phyloP scores from a whole-genome alignment of 2,797 vertebrate species.

The Rhinichthys osculus region DNA sequence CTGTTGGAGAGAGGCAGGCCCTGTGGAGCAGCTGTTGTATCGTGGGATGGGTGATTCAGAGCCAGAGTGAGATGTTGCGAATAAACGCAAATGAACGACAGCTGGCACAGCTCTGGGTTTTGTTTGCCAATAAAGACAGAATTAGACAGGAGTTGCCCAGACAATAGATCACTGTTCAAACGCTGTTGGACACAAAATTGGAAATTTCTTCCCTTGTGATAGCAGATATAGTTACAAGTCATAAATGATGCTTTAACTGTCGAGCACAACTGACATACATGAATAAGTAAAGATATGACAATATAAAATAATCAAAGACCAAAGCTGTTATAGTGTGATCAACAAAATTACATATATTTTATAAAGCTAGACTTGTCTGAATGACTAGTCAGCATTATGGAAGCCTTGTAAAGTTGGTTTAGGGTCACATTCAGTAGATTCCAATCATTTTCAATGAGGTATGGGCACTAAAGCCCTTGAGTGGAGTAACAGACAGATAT shows the following conservation, averaged over 20 bases:
- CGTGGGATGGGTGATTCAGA: slow-evolving; percentile 36
- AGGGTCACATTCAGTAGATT: neutral
- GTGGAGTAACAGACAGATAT: neutral
- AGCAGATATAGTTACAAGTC: slow-evolving; percentile 32
- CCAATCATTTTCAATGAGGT: neutral
- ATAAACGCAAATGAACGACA: slow-evolving; percentile 52
- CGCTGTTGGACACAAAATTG: neutral
- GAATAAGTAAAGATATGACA: neutral
- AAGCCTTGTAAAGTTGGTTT: neutral
- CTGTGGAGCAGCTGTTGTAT: slow-evolving; percentile 48
- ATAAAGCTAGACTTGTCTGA: neutral
- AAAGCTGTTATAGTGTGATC: neutral
- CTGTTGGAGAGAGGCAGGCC: slow-evolving; percentile 28
- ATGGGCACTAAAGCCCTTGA: neutral
- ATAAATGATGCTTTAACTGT: slow-evolving; percentile 22
- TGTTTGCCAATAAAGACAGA: slow-evolving; percentile 52
- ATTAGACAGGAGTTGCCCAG: slow-evolving; percentile 43
- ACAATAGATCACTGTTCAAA: slow-evolving; percentile 33
- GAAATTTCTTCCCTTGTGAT: slow-evolving; percentile 23
- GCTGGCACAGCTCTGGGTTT: slow-evolving; percentile 49
- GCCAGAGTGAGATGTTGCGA: slow-evolving; percentile 43
- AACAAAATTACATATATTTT: neutral
- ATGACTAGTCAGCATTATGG: neutral
- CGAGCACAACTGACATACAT: neutral
- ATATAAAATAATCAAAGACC: neutral